Evolutionary conservation across 2,797 vertebrate genomes (phyloP), one percentile per base, ranked within the genome.

Genomic region (Onychomys arenicola): DNA sequence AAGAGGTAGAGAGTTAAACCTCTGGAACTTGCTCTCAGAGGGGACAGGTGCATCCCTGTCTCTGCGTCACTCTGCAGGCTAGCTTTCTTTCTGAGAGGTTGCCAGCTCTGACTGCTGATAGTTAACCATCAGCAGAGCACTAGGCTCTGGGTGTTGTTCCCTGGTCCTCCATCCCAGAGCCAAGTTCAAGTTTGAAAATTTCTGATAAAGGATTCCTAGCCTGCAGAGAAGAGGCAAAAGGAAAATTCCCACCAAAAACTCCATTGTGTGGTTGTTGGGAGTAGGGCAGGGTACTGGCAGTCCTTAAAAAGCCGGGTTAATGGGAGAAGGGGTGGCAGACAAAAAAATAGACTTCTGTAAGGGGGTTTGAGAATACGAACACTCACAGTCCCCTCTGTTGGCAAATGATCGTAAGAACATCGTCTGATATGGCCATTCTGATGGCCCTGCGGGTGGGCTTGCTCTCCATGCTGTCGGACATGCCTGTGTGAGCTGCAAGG

Each of bases 171-270:
- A 23, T 6, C 11, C 9, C 81, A 77, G 59, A 59, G 32, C 40
- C 7, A 81, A 23, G n/a, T 27, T 82, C n/a, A 32, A 34, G 7
- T 84, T n/a, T 88, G 71, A 90, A 69, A 93, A 95, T n/a, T 89
- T 43, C 52, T 81, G 9, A 43, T 86, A 81, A 75, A 7, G 46
- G 34, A 61, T 43, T 83, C 23, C 25, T 57, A 69, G 52, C 21
- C 40, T 82, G 37, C 37, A n/a, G 29, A 83, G 37, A 89, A 85
- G 83, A 86, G 40, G 71, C 59, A 52, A 94, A 81, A 69, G 65
- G 40, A 77, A 96, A 85, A 78, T 88, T 94, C 63, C 23, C n/a
- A 87, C 69, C 65, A 91, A 75, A 93, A 61, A 90, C 77, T 61
- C 23, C 16, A 77, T 49, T 7, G 17, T 82, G 67, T 57, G 67